Evolutionary conservation across 2,888 invertebrate genomes (phyloP).

Genomic region (Myopa tessellatipennis): DNA sequence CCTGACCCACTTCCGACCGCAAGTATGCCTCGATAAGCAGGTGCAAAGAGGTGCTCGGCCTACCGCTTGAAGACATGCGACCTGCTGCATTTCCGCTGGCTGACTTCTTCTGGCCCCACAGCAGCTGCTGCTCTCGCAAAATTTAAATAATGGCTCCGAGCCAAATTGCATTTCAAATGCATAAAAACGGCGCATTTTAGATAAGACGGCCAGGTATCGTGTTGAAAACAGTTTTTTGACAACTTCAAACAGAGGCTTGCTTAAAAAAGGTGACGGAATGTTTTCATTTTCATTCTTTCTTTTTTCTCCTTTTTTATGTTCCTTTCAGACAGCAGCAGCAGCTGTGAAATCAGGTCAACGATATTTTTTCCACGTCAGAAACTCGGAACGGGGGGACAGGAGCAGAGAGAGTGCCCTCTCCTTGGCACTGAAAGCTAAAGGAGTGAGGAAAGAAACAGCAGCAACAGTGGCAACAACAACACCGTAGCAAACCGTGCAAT

Average conservation of each 20-base stretch:
- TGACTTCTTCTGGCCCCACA: too few species aligned
- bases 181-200: slow-evolving; percentile 6
- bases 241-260: neutral
- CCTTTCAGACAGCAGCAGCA: too few species aligned
- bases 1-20: neutral
- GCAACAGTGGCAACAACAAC: neutral
- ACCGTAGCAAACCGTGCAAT: too few species aligned
- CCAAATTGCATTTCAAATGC: slow-evolving; percentile 20
- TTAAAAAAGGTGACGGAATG: too few species aligned
- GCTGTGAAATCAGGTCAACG: slow-evolving; percentile 3
- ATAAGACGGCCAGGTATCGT: slow-evolving; percentile 5
- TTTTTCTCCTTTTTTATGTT: too few species aligned
- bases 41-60: neutral
- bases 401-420: too few species aligned
- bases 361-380: slow-evolving; percentile 2
- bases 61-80: neutral
- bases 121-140: neutral
- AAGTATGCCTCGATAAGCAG: neutral
- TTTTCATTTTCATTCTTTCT: too few species aligned
- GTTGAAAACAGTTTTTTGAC: slow-evolving; percentile 12
- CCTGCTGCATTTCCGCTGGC: too few species aligned
- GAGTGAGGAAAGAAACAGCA: neutral
- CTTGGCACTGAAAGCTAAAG: neutral
- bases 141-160: slow-evolving; percentile 17
- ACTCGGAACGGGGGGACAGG: neutral